Percentiles rank a stretch among this genome's conserved stretches.
phyloP scores from a whole-genome alignment of 2,888 invertebrate genomes.

The Melieria picta region DNA sequence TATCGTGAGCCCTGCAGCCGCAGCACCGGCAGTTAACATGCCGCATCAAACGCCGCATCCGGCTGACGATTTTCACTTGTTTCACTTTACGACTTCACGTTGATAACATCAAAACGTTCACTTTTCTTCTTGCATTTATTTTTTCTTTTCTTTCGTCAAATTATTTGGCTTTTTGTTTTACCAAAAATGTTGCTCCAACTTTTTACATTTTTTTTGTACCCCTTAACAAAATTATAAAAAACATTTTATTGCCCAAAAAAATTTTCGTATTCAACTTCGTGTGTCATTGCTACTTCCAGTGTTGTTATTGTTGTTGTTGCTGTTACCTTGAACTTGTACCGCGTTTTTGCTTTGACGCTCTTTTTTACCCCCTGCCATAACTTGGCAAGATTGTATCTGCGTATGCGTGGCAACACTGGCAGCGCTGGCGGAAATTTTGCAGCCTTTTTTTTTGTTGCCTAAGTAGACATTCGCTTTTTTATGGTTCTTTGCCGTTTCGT shows the following conservation, averaged over 20 bases:
- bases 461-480: background rate
- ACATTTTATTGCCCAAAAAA: no score
- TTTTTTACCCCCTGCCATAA: background rate
- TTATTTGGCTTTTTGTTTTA: background rate
- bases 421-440: background rate
- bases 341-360: background rate
- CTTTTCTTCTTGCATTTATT: no score
- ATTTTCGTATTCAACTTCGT: no score
- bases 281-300: background rate
- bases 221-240: no score
- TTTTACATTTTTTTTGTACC: no score
- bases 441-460: background rate
- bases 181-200: background rate
- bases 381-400: background rate
- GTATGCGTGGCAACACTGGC: background rate
- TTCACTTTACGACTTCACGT: no score
- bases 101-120: no score
- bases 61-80: no score
- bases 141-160: no score
- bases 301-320: background rate
- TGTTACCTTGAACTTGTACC: slow-evolving; percentile 4
- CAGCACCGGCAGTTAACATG: no score
- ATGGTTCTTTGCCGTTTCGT: background rate
- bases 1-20: no score
- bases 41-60: no score